These are phyloP conservation scores for Sarcophaga subvicina DNA, from an alignment of 2,888 invertebrate genomes.

Conservation along the genomic window DNA sequence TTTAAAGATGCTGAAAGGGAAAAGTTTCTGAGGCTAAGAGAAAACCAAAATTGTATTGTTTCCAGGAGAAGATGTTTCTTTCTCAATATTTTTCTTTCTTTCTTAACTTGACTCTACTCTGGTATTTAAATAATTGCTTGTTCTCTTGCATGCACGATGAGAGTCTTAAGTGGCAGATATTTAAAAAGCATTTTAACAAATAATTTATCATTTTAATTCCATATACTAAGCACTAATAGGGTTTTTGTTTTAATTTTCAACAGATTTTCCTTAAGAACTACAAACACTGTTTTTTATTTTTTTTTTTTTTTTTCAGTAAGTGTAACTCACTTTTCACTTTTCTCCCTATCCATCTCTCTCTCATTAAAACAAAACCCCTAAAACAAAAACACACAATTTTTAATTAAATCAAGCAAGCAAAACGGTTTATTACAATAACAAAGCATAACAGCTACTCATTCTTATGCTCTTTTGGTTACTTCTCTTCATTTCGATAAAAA, in stretches of 20 bases:
- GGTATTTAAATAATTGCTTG: not conserved
- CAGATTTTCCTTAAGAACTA: not conserved
- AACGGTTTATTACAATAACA: not conserved
- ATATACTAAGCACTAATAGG: not conserved
- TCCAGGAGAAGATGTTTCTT: no score
- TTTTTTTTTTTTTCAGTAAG: not conserved
- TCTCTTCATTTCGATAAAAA: not conserved
- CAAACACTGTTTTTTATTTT: not conserved
- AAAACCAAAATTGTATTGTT: not conserved
- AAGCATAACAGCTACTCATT: not conserved
- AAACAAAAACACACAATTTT: conserved; percentile 4
- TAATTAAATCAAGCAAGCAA: not conserved
- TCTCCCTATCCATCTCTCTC: not conserved
- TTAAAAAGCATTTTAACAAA: not conserved
- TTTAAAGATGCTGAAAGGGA: not conserved
- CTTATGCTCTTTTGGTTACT: not conserved
- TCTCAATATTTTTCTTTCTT: not conserved
- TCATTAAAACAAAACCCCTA: not conserved
- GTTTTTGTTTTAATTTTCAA: not conserved
- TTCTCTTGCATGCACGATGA: not conserved
- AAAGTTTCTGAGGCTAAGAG: not conserved
- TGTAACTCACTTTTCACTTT: no score
- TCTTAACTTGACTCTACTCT: not conserved
- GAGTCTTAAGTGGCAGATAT: not conserved
- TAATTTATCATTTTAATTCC: not conserved